Conservation (phyloP, 1,140 invertebrate species). For the Temnothorax curvispinosus region DNA sequence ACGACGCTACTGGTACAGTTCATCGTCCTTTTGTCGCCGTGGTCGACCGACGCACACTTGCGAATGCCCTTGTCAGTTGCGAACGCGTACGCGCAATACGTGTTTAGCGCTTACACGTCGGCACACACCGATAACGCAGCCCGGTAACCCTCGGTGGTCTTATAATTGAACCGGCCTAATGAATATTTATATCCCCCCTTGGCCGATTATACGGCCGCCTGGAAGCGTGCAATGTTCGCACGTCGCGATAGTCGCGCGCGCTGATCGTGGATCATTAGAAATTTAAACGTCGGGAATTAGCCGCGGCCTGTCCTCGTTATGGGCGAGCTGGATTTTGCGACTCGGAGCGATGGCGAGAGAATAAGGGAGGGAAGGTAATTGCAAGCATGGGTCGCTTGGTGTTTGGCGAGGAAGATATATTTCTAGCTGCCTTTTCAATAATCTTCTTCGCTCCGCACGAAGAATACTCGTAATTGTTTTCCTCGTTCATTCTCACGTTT, state of each 20-base stretch:
- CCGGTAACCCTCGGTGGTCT: conserved; percentile 24
- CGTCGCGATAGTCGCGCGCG: conserved; percentile 38
- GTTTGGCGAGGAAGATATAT: conserved; percentile 12
- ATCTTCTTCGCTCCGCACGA: not conserved
- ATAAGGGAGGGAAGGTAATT: conserved; percentile 24
- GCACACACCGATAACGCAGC: conserved; percentile 22
- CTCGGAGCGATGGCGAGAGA: conserved; percentile 13
- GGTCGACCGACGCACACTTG: conserved; percentile 14
- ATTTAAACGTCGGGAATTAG: conserved; percentile 53
- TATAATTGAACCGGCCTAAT: conserved; percentile 56
- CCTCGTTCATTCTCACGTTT: not conserved
- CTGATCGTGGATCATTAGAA: conserved; percentile 50
- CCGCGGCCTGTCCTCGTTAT: conserved; percentile 32
- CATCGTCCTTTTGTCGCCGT: conserved; percentile 74
- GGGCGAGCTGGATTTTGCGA: conserved; percentile 22
- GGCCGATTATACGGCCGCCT: conserved; percentile 30
- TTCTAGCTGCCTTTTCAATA: no score
- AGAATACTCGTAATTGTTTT: not conserved
- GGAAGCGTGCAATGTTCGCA: conserved; percentile 42
- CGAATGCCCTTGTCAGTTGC: conserved; percentile 9
- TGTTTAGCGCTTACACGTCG: conserved; percentile 15
- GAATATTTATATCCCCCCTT: conserved; percentile 49
- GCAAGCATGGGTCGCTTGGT: not conserved
- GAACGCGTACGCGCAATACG: conserved; percentile 2
- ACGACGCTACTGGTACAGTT: conserved; percentile 67